Conservation (phyloP, 2,113 vertebrate genomes). For the Phrynosoma blainvillii region DNA sequence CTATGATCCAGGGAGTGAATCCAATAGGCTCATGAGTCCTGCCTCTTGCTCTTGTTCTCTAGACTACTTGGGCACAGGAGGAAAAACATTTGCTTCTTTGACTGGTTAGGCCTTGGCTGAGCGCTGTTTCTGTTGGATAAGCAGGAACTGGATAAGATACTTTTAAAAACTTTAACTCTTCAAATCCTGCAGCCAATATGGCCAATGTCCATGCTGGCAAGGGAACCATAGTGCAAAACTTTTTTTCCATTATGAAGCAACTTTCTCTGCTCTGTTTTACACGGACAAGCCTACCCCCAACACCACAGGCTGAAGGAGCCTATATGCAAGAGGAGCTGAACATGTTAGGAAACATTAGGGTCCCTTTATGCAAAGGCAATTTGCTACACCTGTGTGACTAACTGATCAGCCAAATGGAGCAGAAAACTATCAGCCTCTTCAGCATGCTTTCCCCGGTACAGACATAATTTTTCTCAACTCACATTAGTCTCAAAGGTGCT, state of each 20-base stretch:
- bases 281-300: too few species aligned
- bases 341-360: fast-evolving
- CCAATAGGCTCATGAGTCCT: background rate
- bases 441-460: too few species aligned
- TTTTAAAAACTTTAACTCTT: background rate
- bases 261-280: background rate
- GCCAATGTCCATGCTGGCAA: background rate
- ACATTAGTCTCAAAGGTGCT: too few species aligned
- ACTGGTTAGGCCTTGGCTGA: background rate
- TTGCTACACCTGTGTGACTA: too few species aligned
- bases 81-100: background rate
- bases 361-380: too few species aligned
- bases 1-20: background rate
- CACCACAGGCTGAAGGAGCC: background rate
- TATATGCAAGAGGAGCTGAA: fast-evolving
- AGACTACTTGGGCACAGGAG: background rate
- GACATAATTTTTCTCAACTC: too few species aligned
- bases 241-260: background rate
- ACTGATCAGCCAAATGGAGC: too few species aligned
- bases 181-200: background rate
- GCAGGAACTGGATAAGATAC: background rate
- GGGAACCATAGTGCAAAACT: background rate
- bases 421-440: too few species aligned
- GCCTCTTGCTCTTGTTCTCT: background rate
- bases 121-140: background rate